Percentiles rank a stretch among this genome's conserved stretches.
phyloP scores from a whole-genome alignment of 1,140 invertebrate species.

The Portunus trituberculatus region DNA sequence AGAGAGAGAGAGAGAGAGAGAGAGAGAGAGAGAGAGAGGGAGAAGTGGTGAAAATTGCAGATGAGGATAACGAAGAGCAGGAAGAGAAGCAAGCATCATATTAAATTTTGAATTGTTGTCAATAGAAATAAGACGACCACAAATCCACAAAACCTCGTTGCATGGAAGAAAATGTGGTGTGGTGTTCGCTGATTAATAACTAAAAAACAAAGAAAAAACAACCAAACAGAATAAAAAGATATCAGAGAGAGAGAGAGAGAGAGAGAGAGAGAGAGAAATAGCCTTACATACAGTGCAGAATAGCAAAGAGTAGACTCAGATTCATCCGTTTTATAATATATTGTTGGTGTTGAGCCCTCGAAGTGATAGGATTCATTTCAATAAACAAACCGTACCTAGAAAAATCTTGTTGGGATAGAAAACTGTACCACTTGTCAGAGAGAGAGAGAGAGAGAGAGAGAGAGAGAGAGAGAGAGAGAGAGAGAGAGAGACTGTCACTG shows the following conservation, averaged over 20 bases:
- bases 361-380: too few relatives aligned
- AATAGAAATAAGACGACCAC: neutral
- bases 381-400: too few relatives aligned
- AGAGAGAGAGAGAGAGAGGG: neutral
- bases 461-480: neutral
- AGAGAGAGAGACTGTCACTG: too few relatives aligned
- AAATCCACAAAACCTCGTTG: neutral
- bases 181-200: neutral
- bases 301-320: neutral
- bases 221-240: neutral
- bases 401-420: too few relatives aligned
- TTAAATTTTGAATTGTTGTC: neutral
- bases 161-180: neutral
- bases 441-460: conserved; percentile 32
- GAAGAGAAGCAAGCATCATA: neutral
- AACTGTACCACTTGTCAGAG: too few relatives aligned
- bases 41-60: neutral
- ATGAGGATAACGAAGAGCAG: neutral
- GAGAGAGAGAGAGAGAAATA: conserved; percentile 4
- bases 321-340: too few relatives aligned
- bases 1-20: neutral
- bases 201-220: neutral
- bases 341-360: too few relatives aligned
- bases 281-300: neutral
- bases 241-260: conserved; percentile 12